Percentiles rank a stretch among this genome's conserved stretches.
Conservation (phyloP, 2,888 invertebrate genomes). For the Periphyllus acericola region DNA sequence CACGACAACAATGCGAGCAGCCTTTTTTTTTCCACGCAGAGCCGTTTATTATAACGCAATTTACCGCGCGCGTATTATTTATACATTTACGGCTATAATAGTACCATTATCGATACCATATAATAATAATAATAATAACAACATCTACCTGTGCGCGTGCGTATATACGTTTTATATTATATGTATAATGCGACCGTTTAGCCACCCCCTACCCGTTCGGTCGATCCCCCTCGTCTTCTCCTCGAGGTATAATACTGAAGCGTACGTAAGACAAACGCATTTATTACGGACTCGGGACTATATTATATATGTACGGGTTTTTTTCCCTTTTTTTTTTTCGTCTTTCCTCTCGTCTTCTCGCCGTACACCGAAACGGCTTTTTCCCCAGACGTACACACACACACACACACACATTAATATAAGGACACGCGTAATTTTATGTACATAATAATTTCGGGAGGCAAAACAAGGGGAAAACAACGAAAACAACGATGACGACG, state of each 20-base stretch:
- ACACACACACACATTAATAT: slow-evolving; percentile 31
- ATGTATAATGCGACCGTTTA: not conserved
- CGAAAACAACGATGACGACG: slow-evolving; percentile 1
- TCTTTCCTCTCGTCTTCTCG: not conserved
- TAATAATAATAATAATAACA: not conserved
- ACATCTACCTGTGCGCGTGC: not conserved
- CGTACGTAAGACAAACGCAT: not conserved
- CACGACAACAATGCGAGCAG: slow-evolving; percentile 36
- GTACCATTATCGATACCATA: no score
- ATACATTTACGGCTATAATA: no score
- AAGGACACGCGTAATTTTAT: slow-evolving; percentile 46
- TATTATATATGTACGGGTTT: not conserved
- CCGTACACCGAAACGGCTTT: not conserved
- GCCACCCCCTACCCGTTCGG: not conserved
- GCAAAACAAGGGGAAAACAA: not conserved
- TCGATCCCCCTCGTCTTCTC: not conserved
- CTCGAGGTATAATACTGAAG: no score
- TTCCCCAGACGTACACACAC: slow-evolving; percentile 12
- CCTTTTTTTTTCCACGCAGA: not conserved
- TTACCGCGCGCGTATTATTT: not conserved
- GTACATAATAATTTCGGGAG: slow-evolving; percentile 46
- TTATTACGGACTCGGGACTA: not conserved
- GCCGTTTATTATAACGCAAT: slow-evolving; percentile 12
- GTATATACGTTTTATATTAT: not conserved
- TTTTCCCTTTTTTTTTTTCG: not conserved